Base-by-base conservation (phyloP, 2,797 vertebrate species). In the Sebastes cheni region DNA sequence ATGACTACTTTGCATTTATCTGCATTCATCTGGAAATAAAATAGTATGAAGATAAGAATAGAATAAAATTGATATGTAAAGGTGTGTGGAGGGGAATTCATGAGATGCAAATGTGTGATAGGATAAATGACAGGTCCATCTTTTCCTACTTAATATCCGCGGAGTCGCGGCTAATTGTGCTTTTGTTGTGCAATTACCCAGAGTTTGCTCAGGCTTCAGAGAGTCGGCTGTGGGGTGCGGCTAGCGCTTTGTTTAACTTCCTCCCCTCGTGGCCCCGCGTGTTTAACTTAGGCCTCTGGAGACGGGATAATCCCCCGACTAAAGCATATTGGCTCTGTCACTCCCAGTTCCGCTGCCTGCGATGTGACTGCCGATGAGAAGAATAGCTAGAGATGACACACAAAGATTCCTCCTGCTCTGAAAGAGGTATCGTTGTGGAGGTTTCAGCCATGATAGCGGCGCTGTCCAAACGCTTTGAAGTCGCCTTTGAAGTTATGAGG, bases 171-270 rank as follows among this genome's bases (percentile, higher is more conserved):
- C 96, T 98, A 98, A 99, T 97, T 97, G 97, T 95, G 91, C 95
- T 95, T 97, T 98, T 97, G 97, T 98, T 96, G 94, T 82, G 93
- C 93, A 96, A 98, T 99, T 97, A 98, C 88, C 34, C 79, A 29
- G 77, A 96, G 96, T 98, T 98, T 98, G 95, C 91, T 88, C 88
- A 96, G 93, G 94, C 89, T 95, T 97, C 96, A 95, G 88, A 67
- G 58, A 76, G 88, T 82, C 62, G 46, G 77, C 27, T 71, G 77
- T 73, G 86, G 91, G 92, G 89, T 83, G 79, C 80, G 77, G 88
- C 79, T 52, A 8, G 66, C 61, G 84, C 90, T 95, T 95, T 96
- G 93, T 96, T 96, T 94, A 91, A 94, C 90, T 91, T 95, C 85
- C 89, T 89, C 82, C 76, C 88, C 90, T 89, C 56, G 54, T 88